Percentiles rank a stretch among this genome's conserved stretches.
Conservation (phyloP, 30 jellyfish, hydroid and myxozoan species). For the Chrysaora quinquecirrha region DNA sequence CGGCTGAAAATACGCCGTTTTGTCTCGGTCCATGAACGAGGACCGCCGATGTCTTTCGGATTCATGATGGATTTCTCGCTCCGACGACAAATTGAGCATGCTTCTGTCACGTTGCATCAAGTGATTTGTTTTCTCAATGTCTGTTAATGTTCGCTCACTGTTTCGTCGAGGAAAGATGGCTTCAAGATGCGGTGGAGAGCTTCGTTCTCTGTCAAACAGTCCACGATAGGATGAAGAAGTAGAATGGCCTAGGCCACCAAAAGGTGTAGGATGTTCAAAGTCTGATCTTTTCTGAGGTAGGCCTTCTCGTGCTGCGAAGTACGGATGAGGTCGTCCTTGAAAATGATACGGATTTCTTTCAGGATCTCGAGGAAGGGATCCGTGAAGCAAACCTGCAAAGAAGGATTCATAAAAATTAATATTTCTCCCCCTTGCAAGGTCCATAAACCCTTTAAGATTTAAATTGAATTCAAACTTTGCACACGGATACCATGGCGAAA, state of each 20-base stretch:
- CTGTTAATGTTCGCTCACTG: slow-evolving; percentile 40
- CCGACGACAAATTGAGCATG: slow-evolving; percentile 54
- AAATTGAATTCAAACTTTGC: too few species aligned
- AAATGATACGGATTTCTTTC: slow-evolving; percentile 55
- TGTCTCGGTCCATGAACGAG: slow-evolving; percentile 60
- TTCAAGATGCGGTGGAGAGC: slow-evolving; percentile 75
- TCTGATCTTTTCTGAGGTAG: slow-evolving; percentile 49
- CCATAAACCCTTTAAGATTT: too few species aligned
- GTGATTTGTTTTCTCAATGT: slow-evolving; percentile 36
- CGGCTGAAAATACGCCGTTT: slow-evolving; percentile 65
- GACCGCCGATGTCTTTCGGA: slow-evolving; percentile 68
- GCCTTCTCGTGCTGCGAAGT: slow-evolving; percentile 51
- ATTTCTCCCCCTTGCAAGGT: too few species aligned
- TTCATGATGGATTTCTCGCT: slow-evolving; percentile 61
- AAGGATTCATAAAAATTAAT: too few species aligned
- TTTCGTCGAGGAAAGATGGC: slow-evolving; percentile 62
- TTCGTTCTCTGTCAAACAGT: slow-evolving; percentile 58
- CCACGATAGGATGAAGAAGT: slow-evolving; percentile 36
- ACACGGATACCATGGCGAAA: too few species aligned
- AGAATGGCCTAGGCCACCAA: slow-evolving; percentile 44
- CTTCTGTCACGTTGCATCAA: slow-evolving; percentile 52
- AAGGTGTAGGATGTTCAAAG: slow-evolving; percentile 53
- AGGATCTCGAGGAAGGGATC: slow-evolving; percentile 40
- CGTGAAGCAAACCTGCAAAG: slow-evolving; percentile 39
- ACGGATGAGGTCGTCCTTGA: slow-evolving; percentile 61